Percentiles rank a stretch among this genome's conserved stretches.
phyloP scores from a whole-genome alignment of 23 tunicate species.

The Diplosoma virens region DNA sequence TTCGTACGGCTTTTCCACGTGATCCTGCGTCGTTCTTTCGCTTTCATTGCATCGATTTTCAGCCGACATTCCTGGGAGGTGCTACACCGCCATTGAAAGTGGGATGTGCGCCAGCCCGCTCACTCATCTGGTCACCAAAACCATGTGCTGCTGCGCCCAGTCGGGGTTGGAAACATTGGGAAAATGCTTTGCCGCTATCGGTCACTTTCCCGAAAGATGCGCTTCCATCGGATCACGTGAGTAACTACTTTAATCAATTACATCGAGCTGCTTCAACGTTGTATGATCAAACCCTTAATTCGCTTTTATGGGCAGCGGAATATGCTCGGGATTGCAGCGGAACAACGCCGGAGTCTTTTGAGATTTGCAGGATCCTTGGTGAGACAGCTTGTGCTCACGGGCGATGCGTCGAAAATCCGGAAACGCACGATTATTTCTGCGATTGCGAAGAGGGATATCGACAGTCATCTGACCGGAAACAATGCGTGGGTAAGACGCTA shows the following conservation, averaged over 20 bases:
- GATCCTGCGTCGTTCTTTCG: too few species aligned
- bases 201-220: constrained; percentile 76
- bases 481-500: constrained; percentile 62
- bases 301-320: constrained; percentile 57
- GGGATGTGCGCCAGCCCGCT: constrained; percentile 93
- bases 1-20: too few species aligned
- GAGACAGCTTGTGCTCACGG: constrained; percentile 75
- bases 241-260: background rate
- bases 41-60: background rate
- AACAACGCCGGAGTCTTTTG: background rate
- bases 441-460: constrained; percentile 82
- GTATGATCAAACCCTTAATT: background rate
- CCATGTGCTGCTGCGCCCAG: constrained; percentile 84
- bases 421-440: constrained; percentile 48
- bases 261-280: background rate
- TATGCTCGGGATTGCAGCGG: constrained; percentile 54
- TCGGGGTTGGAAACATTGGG: constrained; percentile 83
- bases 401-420: constrained; percentile 55
- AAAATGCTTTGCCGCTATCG: constrained; percentile 95
- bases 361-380: constrained; percentile 57
- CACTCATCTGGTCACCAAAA: constrained; percentile 43
- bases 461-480: constrained; percentile 41
- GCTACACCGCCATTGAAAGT: constrained; percentile 91
- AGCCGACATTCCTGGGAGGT: constrained; percentile 85
- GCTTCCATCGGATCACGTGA: constrained; percentile 88